Base-by-base conservation (phyloP, 2,888 invertebrate genomes). In the Spodoptera exigua region DNA sequence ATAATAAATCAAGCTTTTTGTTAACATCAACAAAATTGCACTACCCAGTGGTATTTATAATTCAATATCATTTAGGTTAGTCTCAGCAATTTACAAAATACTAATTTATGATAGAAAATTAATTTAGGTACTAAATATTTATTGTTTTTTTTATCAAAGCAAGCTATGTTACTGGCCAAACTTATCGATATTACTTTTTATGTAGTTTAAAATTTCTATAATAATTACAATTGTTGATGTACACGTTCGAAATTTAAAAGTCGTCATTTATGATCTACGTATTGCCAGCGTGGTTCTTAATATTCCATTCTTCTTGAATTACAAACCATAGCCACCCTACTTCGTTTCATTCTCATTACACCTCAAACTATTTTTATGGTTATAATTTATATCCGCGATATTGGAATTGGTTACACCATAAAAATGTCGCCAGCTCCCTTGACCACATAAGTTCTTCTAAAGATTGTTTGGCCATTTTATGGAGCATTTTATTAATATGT, bases 321-420 rank as follows among this genome's bases (percentile, higher is more conserved):
- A 27, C 27, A 27, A 27, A 27, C 27, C 27, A 27, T 9, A 58
- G 16, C 41, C 65, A 63, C 63, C 61, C 69, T 57, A 46, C 54
- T 46, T 69, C 62, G 46, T 66, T 70, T 70, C 48, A 64, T 71
- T 78, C 79, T 86, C 83, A 85, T 87, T 85, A 86, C 70, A 70
- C 74, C 71, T 76, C 79, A 79, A 87, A 88, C 88, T 86, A 88
- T 88, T 88, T 89, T 88, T 88, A 89, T 79, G 84, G 79, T 63
- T 73, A 76, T 79, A 81, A 88, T 87, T 85, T 86, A 87, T 85
- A 78, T 68, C 77, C 44, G 40, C 63, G 78, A 80, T 86, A 88
- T 87, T 84, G 82, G 78, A 72, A 77, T 80, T 80, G 80, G 81
- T 79, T 76, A 70, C 74, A 63, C 75, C 76, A 78, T 85, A 79